phyloP scores from a whole-genome alignment of 2,797 vertebrate genomes.

The Rhadinocentrus ornatus region DNA sequence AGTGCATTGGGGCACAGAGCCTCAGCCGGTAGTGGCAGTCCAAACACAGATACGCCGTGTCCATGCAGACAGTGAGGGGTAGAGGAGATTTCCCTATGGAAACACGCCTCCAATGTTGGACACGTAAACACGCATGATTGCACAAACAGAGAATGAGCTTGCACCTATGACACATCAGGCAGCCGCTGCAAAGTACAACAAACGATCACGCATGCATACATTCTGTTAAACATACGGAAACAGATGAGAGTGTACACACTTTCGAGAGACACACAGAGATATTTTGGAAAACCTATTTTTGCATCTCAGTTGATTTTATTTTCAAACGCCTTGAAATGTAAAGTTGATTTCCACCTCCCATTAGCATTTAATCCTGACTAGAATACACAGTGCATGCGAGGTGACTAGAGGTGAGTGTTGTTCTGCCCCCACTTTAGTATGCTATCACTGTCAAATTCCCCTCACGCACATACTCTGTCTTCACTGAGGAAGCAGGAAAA shows the following conservation, averaged over 20 bases:
- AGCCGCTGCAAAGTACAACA: conserved; percentile 31
- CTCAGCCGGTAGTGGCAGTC: conserved; percentile 58
- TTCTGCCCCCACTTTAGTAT: conserved; percentile 24
- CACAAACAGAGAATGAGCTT: conserved; percentile 24
- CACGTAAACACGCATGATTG: conserved; percentile 48
- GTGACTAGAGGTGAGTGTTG: conserved; percentile 36
- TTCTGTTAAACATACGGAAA: conserved; percentile 25
- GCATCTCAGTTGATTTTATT: conserved; percentile 32
- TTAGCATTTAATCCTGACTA: conserved; percentile 40
- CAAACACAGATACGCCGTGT: conserved; percentile 67
- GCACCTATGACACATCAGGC: conserved; percentile 24
- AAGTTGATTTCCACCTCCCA: conserved; percentile 45
- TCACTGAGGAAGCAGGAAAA: conserved; percentile 35
- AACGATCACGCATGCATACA: conserved; percentile 33
- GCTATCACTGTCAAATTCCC: conserved; percentile 45
- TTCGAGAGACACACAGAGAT: conserved; percentile 15
- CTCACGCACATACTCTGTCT: conserved; percentile 36
- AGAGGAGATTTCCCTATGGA: conserved; percentile 66
- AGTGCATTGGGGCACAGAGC: conserved; percentile 60
- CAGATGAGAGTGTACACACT: conserved; percentile 17
- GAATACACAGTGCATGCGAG: conserved; percentile 41
- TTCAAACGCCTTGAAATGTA: conserved; percentile 50
- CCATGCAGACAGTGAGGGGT: conserved; percentile 58
- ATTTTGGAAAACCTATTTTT: conserved; percentile 8
- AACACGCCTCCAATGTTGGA: conserved; percentile 28